Base-by-base conservation (phyloP, 2,113 vertebrate genomes). In the Rhinoderma darwinii region DNA sequence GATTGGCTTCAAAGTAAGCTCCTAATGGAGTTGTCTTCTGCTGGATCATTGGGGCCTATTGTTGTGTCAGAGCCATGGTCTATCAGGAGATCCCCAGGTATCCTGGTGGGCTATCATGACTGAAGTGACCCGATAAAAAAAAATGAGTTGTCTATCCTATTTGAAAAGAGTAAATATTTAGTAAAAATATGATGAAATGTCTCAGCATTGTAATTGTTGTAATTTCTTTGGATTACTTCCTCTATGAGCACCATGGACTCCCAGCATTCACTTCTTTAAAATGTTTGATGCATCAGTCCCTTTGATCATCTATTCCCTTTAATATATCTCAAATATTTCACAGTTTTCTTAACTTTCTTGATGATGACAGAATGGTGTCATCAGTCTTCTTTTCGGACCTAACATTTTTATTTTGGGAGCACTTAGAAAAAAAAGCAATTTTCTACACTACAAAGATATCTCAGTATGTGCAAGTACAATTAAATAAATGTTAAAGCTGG, bases 301-400 rank as follows among this genome's bases (percentile, higher is more conserved):
- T 76, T 76, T 76, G 43, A 76, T 76, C 11, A 76, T 30, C 12
- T 76, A 76, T 76, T 76, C 74, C 39, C 44, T 76, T 76, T 76
- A 76, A 76, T 50, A 50, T 7, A 30, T 76, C 44, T 47, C n/a
- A 76, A 50, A 47, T 76, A 30, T 30, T 17, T 50, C n/a, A 5
- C 43, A 50, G 25, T 54, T 54, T 14, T 20, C 51, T 54, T 54
- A 12, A 12, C 44, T 76, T 76, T 50, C 12, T 27, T 50, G 43
- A 50, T 50, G 74, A n/a, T 43, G 74, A 27, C 74, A 50, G 74
- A 15, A 50, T 47, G 41, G n/a, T 76, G 74, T 20, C 74, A 50
- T 50, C 15, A 76, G 30, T 76, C 44, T 32, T 25, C 12, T 61
- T 39, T 35, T n/a, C 20, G 25, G 32, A 39, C 30, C 37, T 39